These are phyloP conservation scores for Luscinia luscinia DNA, from an alignment of 2,797 vertebrate genomes.

Conservation along the genomic window DNA sequence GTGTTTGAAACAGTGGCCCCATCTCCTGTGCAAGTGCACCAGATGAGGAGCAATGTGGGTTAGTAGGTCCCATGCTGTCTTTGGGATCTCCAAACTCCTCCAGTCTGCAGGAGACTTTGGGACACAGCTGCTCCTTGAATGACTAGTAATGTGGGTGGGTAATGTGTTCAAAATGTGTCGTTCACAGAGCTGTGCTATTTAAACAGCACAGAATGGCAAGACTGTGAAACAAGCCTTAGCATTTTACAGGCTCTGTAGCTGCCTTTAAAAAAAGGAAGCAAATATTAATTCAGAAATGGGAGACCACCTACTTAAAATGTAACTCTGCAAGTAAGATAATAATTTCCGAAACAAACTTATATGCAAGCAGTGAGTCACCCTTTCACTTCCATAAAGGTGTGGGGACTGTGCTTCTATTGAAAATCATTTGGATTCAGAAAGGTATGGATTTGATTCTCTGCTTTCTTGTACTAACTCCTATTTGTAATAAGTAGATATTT, in stretches of 20 bases:
- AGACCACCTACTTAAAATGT: slow-evolving; percentile 75
- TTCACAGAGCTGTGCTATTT: slow-evolving; percentile 60
- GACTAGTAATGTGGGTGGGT: slow-evolving; percentile 14
- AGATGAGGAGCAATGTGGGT: slow-evolving; percentile 26
- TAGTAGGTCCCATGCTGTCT: not conserved
- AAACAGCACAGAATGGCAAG: slow-evolving; percentile 51
- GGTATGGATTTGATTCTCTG: not conserved
- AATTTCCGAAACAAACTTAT: slow-evolving; percentile 68
- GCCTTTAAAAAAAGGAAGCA: slow-evolving; percentile 65
- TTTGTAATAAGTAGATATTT: not conserved
- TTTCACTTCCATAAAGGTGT: slow-evolving; percentile 39
- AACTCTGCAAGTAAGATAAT: slow-evolving; percentile 69
- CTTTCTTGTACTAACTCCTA: not conserved
- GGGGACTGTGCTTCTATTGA: not conserved
- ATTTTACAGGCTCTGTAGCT: slow-evolving; percentile 73
- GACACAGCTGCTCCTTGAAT: slow-evolving; percentile 61
- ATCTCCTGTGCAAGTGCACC: slow-evolving; percentile 2
- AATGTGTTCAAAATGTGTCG: slow-evolving; percentile 62
- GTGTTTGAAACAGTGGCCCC: slow-evolving; percentile 19
- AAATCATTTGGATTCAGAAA: slow-evolving; percentile 6
- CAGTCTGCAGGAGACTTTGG: not conserved
- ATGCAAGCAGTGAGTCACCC: slow-evolving; percentile 47
- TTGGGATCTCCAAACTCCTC: not conserved
- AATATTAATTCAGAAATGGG: slow-evolving; percentile 70
- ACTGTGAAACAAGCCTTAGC: slow-evolving; percentile 58